Base-by-base conservation (phyloP, 2,113 vertebrate genomes). In the Sisor rabdophorus region DNA sequence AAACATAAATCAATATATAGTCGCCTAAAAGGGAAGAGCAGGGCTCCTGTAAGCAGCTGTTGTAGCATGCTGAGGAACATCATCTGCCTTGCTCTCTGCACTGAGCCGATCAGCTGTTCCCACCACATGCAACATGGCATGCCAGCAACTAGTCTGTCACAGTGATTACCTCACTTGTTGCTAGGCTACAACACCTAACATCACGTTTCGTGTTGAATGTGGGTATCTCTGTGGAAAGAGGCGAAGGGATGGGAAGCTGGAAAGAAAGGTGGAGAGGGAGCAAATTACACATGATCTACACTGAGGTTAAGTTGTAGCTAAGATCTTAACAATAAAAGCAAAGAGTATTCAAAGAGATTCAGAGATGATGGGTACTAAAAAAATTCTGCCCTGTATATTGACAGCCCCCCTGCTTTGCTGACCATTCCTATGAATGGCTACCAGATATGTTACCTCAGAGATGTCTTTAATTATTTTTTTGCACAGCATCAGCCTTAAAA, bases 91-190 rank as follows among this genome's bases (percentile, higher is more conserved):
- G 86, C 86, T 81, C 85, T 88, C 83, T 84, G 84, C 86, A 87
- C 84, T 86, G 86, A 92, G 89, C 88, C 88, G 86, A 91, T 91
- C 89, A 89, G 91, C 89, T 87, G 90, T 83, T 85, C 84, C 82
- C 89, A 91, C 90, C 88, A 90, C 89, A 89, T 55, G 76, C 80
- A 81, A 81, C 72, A 85, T 82, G 78, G 87, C 89, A 91, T 88
- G 88, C 91, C 91, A 92, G 91, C 89, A 90, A 89, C 89, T 90
- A 88, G 89, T 89, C 89, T 91, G 89, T 89, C 90, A 89, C 89
- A 86, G 90, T 91, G 91, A 93, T 91, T 92, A 92, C 90, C 90
- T 91, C 87, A 90, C 90, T 89, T 89, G 92, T 93, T 93, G 92
- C 92, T 92, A 92, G 90, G 92, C 89, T 91, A 92, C 91, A 91